Conservation (phyloP, 2,888 invertebrate species). For the Machimus atricapillus region DNA sequence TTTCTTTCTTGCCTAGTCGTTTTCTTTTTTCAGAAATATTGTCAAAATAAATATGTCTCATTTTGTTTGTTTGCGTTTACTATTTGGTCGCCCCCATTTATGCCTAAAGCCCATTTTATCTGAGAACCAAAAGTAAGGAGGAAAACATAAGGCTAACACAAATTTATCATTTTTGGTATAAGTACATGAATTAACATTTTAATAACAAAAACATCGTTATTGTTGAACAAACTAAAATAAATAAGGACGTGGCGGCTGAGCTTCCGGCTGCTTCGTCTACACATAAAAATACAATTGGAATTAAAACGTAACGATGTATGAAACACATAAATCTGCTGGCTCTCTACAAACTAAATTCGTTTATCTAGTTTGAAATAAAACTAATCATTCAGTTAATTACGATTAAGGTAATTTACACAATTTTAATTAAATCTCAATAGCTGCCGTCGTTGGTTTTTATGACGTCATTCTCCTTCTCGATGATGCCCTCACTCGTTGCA, state of each 20-base stretch:
- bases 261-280: background rate
- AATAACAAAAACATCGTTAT: conserved; percentile 5
- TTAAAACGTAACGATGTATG: background rate
- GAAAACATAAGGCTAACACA: conserved; percentile 9
- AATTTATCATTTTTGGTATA: conserved; percentile 26
- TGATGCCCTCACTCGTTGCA: conserved; percentile 61
- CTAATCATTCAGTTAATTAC: conserved; percentile 8
- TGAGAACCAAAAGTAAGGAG: background rate
- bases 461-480: conserved; percentile 61
- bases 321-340: background rate
- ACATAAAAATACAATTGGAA: background rate
- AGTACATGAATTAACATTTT: conserved; percentile 18
- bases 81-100: background rate
- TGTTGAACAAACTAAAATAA: background rate
- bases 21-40: conserved; percentile 25
- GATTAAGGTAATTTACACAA: conserved; percentile 25
- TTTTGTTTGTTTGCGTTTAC: conserved; percentile 1
- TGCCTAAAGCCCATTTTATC: conserved; percentile 2
- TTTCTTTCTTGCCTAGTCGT: background rate
- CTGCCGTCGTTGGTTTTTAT: conserved; percentile 56
- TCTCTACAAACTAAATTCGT: conserved; percentile 6
- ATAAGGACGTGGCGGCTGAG: background rate
- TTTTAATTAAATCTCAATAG: conserved; percentile 61
- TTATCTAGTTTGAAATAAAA: conserved; percentile 3
- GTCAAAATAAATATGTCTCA: conserved; percentile 28